phyloP scores from a whole-genome alignment of 2,113 vertebrate species.

The Hystrix cristata region DNA sequence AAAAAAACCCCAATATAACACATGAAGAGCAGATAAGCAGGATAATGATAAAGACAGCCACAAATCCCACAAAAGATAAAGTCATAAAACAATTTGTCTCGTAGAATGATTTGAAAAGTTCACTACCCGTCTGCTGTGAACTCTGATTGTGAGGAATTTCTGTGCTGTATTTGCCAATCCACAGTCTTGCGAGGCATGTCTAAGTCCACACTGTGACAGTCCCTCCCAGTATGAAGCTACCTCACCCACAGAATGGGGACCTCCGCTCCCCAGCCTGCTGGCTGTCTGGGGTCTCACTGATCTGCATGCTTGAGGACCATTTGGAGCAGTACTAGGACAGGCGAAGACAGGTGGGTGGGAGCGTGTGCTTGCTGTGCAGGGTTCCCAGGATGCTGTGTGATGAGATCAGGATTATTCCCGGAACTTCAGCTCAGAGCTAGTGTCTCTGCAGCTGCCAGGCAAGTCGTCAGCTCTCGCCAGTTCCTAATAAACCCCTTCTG shows the following conservation, averaged over 20 bases:
- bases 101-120: background rate
- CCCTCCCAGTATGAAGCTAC: fast-evolving
- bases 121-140: background rate
- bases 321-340: background rate
- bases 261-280: background rate
- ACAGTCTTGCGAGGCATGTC: background rate
- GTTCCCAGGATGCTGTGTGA: fast-evolving
- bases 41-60: background rate
- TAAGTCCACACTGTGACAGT: background rate
- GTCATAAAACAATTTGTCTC: background rate
- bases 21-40: background rate
- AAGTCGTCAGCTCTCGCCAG: background rate
- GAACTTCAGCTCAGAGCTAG: background rate
- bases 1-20: background rate
- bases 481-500: background rate
- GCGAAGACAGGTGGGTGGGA: no score
- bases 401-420: background rate
- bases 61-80: background rate
- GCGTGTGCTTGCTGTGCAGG: no score
- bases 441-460: background rate
- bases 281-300: background rate
- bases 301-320: background rate
- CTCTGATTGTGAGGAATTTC: background rate
- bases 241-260: background rate
- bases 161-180: background rate